Base-by-base conservation (phyloP, 1,140 invertebrate genomes). In the Drosophila tristis region DNA sequence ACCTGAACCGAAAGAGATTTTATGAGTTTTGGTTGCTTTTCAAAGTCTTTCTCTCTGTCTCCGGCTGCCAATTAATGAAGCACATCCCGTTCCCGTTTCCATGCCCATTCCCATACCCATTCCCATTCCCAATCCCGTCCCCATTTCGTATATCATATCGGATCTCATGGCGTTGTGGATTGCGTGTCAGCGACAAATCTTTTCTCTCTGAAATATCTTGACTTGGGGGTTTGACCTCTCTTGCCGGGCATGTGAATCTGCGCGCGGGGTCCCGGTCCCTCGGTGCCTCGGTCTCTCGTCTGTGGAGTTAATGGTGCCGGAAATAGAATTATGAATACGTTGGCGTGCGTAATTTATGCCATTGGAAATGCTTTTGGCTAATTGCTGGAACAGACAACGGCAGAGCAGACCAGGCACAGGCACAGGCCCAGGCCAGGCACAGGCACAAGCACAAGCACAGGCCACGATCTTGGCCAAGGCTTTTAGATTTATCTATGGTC, bases 281-380 rank as follows among this genome's bases (percentile, higher is more conserved):
- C 51, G 57, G 44, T 58, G 29, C 39, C 50, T 53, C 35, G 15
- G 48, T 56, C 45, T 50, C 44, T 57, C 25, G 35, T 15, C 25
- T 45, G 54, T 9, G 23, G 54, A 62, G 78, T 56, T 87, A 87
- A 87, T 87, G 72, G 84, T 89, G 84, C 79, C 82, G 82, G 82
- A 87, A 87, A 87, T 87, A 87, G 84, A 87, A 87, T 87, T 87
- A 87, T 87, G 82, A 86, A 86, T 86, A 86, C 71, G 82, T 86
- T 86, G 82, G 78, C 82, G 79, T 89, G 79, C 84, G 76, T 87
- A 89, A 84, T 84, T 82, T 87, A 87, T 81, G 65, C 78, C 67
- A 48, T 78, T 81, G 74, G 61, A 82, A 81, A 82, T 82, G 78
- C 60, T 74, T 75, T 65, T 66, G 48, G 61, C 51, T 63, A 74